phyloP scores from a whole-genome alignment of 53 echinoderm and acorn worm genomes.

The Echinometra lucunter region DNA sequence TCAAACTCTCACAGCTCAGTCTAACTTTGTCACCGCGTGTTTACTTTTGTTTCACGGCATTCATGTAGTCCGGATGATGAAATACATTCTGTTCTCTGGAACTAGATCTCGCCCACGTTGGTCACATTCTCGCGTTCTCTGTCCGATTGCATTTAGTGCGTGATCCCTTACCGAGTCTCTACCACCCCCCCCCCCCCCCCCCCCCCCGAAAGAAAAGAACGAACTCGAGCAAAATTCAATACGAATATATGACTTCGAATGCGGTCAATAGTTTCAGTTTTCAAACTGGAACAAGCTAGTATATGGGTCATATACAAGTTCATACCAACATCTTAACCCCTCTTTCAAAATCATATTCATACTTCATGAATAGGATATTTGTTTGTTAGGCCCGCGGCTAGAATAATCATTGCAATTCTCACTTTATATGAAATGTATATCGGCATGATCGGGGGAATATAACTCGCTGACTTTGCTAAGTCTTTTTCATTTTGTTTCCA shows the following conservation, averaged over 20 bases:
- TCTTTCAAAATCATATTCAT: not conserved
- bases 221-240: not conserved
- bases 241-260: not conserved
- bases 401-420: not conserved
- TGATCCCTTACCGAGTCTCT: not conserved
- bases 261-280: slow-evolving; percentile 48
- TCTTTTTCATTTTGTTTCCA: not conserved
- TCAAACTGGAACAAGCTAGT: not conserved
- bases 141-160: not conserved
- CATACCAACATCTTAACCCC: not conserved
- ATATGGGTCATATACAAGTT: not conserved
- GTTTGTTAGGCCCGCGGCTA: slow-evolving; percentile 20
- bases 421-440: not conserved
- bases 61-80: not conserved
- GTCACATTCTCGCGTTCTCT: not conserved
- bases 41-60: not conserved
- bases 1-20: not conserved
- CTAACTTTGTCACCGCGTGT: not conserved
- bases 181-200: not conserved
- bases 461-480: not conserved
- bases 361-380: slow-evolving; percentile 6
- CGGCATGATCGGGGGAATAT: not conserved
- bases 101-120: slow-evolving; percentile 10
- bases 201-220: not conserved
- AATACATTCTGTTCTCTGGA: not conserved